phyloP scores from a whole-genome alignment of 2,113 vertebrate genomes.

The Aythya baeri region DNA sequence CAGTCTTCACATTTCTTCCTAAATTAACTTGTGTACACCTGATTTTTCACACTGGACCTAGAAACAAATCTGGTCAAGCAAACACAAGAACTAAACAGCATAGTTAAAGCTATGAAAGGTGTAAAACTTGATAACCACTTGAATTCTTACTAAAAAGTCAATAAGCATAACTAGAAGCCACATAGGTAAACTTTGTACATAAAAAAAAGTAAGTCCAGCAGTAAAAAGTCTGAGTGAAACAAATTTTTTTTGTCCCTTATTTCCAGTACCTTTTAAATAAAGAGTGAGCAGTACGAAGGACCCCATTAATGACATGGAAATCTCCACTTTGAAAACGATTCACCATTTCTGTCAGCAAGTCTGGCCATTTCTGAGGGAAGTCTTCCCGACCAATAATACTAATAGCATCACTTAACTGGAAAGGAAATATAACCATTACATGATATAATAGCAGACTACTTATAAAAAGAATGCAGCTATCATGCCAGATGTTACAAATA shows the following conservation, averaged over 20 bases:
- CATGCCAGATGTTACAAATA: background rate
- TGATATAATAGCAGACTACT: background rate
- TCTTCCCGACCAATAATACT: constrained; percentile 98
- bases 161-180: background rate
- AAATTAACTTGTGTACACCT: background rate
- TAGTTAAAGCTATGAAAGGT: background rate
- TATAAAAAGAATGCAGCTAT: background rate
- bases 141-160: background rate
- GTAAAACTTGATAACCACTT: background rate
- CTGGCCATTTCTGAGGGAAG: constrained; percentile 98
- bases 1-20: background rate
- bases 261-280: constrained; percentile 91
- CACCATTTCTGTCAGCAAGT: constrained; percentile 96
- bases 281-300: constrained; percentile 95
- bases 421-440: background rate
- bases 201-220: background rate
- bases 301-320: constrained; percentile 97
- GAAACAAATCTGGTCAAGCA: background rate
- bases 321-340: constrained; percentile 96
- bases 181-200: background rate
- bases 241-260: fast-evolving
- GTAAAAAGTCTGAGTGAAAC: background rate
- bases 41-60: background rate
- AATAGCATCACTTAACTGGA: constrained; percentile 96
- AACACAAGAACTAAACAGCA: background rate